Evolutionary conservation across 23 tunicate species (phyloP).

Genomic region (Diplosoma virens): DNA sequence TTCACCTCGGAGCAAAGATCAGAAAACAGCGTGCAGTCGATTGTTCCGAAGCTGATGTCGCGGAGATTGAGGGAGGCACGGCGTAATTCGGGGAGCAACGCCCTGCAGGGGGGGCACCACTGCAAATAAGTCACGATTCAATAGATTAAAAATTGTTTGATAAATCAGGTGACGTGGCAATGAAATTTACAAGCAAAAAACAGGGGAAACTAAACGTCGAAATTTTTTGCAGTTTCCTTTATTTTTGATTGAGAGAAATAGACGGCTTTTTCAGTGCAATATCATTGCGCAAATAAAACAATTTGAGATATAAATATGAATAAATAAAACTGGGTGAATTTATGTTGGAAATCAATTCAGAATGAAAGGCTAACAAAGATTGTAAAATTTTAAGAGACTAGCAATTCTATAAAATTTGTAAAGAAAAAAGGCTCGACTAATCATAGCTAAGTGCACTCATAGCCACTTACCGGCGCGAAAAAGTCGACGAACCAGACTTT

Average conservation of each 20-base stretch:
- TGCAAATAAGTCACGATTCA: slow-evolving; percentile 36
- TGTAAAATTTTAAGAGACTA: too few species aligned
- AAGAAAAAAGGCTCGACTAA: too few species aligned
- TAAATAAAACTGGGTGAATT: too few species aligned
- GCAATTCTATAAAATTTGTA: too few species aligned
- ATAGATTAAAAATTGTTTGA: too few species aligned
- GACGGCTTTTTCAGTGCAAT: too few species aligned
- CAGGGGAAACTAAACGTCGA: background rate
- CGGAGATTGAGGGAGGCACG: slow-evolving; percentile 48
- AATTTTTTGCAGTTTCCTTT: background rate
- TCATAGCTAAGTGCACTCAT: too few species aligned
- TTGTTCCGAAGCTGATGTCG: slow-evolving; percentile 72
- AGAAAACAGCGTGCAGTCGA: slow-evolving; percentile 63
- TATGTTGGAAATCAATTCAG: too few species aligned
- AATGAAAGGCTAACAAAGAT: too few species aligned
- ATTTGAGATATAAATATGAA: too few species aligned
- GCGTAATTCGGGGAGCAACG: slow-evolving; percentile 81
- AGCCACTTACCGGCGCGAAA: slow-evolving; percentile 94
- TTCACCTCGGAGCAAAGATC: slow-evolving; percentile 57
- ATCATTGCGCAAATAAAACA: too few species aligned
- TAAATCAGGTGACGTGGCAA: too few species aligned
- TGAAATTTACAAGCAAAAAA: background rate
- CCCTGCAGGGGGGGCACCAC: slow-evolving; percentile 99
- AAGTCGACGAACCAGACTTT: slow-evolving; percentile 84
- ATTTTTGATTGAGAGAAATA: background rate